These are phyloP conservation scores for Lasaia peninsularis DNA, from an alignment of 1,140 invertebrate genomes.

Conservation along the genomic window DNA sequence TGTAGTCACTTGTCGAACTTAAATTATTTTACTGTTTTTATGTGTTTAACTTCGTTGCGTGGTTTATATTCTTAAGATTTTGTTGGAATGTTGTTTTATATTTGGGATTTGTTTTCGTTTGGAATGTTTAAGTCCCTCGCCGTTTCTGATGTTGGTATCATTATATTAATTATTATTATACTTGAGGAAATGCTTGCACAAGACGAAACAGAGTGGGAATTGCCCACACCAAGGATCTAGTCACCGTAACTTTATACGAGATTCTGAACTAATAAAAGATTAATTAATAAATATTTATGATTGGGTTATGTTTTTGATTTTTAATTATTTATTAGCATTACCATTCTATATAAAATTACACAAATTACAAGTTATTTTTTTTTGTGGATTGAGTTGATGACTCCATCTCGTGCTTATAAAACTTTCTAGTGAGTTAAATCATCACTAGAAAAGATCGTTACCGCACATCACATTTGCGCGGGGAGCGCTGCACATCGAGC, in stretches of 20 bases:
- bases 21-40: background rate
- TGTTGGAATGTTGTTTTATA: constrained; percentile 5
- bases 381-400: too few species aligned
- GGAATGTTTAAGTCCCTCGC: constrained; percentile 3
- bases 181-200: background rate
- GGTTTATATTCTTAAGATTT: constrained; percentile 10
- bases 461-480: too few species aligned
- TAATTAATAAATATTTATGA: background rate
- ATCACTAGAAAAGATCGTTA: too few species aligned
- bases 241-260: constrained; percentile 7
- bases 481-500: too few species aligned
- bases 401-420: too few species aligned
- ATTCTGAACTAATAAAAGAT: constrained; percentile 2
- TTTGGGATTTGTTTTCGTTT: constrained; percentile 1
- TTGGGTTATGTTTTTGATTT: background rate
- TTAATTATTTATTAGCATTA: background rate
- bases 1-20: background rate
- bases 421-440: too few species aligned
- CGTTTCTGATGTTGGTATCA: constrained; percentile 8
- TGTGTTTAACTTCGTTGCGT: background rate
- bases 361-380: background rate
- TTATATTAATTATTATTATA: constrained; percentile 1
- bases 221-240: constrained; percentile 16
- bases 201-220: constrained; percentile 13
- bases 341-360: background rate